Conservation (phyloP, 2,113 vertebrate species). For the Hassar affinis region DNA sequence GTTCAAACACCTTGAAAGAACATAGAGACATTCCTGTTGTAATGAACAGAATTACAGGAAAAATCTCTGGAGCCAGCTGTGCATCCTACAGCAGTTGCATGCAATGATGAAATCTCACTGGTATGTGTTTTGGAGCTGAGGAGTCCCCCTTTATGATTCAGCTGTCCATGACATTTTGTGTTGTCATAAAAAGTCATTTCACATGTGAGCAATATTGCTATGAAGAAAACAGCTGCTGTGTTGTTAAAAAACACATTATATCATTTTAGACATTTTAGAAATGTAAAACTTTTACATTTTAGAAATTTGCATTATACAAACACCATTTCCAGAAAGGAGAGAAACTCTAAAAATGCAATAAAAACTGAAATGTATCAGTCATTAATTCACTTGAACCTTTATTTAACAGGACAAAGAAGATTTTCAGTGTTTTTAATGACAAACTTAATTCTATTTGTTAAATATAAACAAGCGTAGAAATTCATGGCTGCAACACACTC, state of each 20-base stretch:
- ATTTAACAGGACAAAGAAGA: no score
- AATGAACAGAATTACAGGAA: conserved; percentile 15
- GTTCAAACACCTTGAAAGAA: conserved; percentile 20
- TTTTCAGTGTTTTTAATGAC: no score
- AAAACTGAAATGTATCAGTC: no score
- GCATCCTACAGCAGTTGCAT: conserved; percentile 31
- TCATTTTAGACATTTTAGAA: not conserved
- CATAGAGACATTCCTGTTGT: not conserved
- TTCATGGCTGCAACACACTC: no score
- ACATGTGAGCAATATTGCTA: conserved; percentile 40
- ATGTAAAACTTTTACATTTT: not conserved
- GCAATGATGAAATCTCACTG: conserved; percentile 40
- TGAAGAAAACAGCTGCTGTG: conserved; percentile 30
- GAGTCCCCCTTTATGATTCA: conserved; percentile 50
- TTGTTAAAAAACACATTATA: conserved; percentile 15
- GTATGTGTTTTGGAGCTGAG: conserved; percentile 44
- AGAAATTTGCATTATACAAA: not conserved
- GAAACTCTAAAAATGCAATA: not conserved
- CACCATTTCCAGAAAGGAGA: no score
- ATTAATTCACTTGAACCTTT: no score
- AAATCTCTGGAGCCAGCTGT: conserved; percentile 16
- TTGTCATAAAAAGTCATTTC: conserved; percentile 44
- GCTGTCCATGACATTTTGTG: conserved; percentile 38
- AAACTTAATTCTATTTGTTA: no score
- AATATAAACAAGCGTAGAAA: no score